Evolutionary conservation across 2,888 invertebrate species (phyloP), one percentile per base, ranked within the genome.

Genomic region (Melanargia galathea): DNA sequence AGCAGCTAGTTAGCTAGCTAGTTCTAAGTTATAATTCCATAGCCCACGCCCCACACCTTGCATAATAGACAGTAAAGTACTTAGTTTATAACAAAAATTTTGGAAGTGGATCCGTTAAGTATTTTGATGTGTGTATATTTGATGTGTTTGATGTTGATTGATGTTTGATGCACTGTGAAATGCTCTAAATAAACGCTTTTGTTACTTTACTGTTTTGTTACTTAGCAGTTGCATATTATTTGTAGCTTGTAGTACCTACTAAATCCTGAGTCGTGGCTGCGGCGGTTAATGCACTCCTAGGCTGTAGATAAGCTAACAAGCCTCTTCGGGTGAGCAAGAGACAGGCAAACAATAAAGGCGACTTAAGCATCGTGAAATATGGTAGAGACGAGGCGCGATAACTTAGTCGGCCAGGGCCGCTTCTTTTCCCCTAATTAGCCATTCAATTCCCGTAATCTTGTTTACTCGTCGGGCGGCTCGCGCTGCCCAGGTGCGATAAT

Each of bases 381-480:
- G 83, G 90, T 73, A 71, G 80, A 84, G 84, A 87, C 89, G 87
- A 85, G 85, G 75, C 75, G 80, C 82, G 87, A 87, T 89, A 89
- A 87, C 82, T 89, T 82, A 87, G 86, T 76, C 74, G 69, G 80
- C 76, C 80, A 78, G 78, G 80, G 80, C 79, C 80, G 86, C 86
- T 89, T 90, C 87, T 90, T 90, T 90, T 90, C 82, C 87, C 84
- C 88, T 90, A 90, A 91, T 91, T 90, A 91, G 90, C 86, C 87
- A 90, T 90, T 91, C 91, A 87, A 89, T 90, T 88, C 90, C 86
- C 90, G 90, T 90, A 90, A 90, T 90, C 88, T 90, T 91, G 90
- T 90, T 90, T 89, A 88, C 90, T 87, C 86, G 89, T 78, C 82
- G 86, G 81, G 79, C 78, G 80, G 81, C 81, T 79, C 80, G 77